phyloP scores from a whole-genome alignment of 2,113 vertebrate genomes.

The Dryoscopus gambensis region DNA sequence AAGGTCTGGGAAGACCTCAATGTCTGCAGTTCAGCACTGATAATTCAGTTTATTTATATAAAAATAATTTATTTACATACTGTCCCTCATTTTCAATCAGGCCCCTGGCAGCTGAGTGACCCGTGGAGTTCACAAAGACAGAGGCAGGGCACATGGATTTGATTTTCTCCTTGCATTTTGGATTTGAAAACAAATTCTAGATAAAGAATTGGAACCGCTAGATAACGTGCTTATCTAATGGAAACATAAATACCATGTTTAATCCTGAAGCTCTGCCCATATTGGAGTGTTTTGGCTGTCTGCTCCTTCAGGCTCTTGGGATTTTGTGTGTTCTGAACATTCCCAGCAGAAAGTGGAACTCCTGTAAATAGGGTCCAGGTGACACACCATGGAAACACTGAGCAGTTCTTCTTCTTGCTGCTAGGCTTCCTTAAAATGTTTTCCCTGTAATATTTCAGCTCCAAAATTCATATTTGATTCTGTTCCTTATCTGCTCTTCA shows the following conservation, averaged over 20 bases:
- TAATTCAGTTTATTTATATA: neutral
- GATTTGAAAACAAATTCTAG: neutral
- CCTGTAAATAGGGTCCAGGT: conserved; percentile 24
- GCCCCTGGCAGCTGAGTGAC: neutral
- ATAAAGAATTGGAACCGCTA: neutral
- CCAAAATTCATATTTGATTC: neutral
- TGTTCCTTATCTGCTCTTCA: neutral
- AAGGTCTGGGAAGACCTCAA: neutral
- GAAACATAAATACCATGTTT: conserved; percentile 10
- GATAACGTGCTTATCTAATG: conserved; percentile 1
- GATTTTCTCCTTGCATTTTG: neutral
- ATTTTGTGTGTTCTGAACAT: conserved; percentile 32
- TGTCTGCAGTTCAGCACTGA: neutral
- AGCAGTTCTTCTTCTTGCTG: neutral
- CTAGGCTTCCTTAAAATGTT: neutral
- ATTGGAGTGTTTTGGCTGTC: neutral
- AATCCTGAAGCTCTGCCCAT: neutral
- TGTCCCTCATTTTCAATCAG: neutral
- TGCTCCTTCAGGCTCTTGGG: conserved; percentile 11
- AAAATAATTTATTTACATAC: neutral
- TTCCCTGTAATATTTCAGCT: neutral
- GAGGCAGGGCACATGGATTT: neutral
- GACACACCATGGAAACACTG: conserved; percentile 7
- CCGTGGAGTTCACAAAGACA: neutral
- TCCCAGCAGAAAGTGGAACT: conserved; percentile 43